Evolutionary conservation across 2,888 invertebrate species (phyloP).

Genomic region (Bursaphelenchus okinawaensis): DNA sequence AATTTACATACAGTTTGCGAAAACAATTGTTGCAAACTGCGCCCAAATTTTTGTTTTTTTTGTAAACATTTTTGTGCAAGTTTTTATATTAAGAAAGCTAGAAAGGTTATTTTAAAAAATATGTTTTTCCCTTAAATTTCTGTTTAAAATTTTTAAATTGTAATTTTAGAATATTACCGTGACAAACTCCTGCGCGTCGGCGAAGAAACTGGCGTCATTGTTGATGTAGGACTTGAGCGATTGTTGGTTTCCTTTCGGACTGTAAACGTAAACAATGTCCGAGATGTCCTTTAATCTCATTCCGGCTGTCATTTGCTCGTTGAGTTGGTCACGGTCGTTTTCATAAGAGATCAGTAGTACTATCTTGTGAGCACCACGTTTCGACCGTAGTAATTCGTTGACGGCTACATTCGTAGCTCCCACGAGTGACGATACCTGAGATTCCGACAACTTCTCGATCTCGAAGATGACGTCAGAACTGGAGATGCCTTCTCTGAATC

Average conservation of each 20-base stretch:
- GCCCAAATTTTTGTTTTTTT: no score
- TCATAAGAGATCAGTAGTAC: background rate
- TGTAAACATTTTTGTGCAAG: no score
- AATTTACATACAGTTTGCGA: no score
- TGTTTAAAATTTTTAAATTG: no score
- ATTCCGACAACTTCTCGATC: conserved; percentile 17
- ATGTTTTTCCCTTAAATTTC: no score
- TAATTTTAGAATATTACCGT: no score
- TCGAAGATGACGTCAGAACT: conserved; percentile 34
- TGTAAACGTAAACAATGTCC: background rate
- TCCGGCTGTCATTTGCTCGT: background rate
- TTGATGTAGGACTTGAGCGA: background rate
- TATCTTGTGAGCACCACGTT: background rate
- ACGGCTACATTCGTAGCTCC: background rate
- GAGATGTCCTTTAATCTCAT: background rate
- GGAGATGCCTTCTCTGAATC: conserved; percentile 17
- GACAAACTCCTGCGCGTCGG: no score
- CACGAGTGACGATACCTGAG: background rate
- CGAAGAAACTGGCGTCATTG: no score
- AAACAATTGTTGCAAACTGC: no score
- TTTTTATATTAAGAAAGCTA: no score
- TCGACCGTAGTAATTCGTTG: background rate
- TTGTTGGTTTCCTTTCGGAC: background rate
- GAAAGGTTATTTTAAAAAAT: no score
- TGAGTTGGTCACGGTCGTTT: background rate